Conservation (phyloP, 2,797 vertebrate species). For the Scolopax bukidnonensis region DNA sequence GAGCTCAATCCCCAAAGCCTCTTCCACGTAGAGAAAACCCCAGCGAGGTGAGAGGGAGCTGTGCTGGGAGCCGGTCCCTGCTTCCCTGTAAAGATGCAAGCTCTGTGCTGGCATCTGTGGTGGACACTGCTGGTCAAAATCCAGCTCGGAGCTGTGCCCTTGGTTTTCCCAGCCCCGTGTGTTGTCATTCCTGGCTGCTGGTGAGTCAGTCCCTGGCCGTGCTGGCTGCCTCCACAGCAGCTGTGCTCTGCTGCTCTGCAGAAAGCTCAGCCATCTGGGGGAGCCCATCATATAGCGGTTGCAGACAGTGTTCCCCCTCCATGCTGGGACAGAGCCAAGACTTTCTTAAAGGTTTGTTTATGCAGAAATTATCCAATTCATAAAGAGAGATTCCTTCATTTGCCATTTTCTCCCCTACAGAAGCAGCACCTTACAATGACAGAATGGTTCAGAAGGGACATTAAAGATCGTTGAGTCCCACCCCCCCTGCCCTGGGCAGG, state of each 20-base stretch:
- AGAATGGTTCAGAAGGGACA: too few relatives aligned
- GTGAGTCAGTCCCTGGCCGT: neutral
- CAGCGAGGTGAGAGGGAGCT: neutral
- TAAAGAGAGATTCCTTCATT: neutral
- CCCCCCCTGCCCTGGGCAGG: too few relatives aligned
- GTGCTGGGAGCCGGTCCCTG: neutral
- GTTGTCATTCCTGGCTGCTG: neutral
- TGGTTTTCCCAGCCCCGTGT: neutral
- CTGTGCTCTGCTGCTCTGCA: neutral
- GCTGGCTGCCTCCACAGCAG: neutral
- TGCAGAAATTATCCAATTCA: neutral
- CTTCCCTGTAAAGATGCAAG: neutral
- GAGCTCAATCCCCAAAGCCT: neutral
- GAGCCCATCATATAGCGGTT: accelerated
- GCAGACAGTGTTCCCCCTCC: neutral
- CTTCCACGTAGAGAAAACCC: neutral
- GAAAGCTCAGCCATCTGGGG: neutral
- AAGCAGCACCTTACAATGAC: neutral
- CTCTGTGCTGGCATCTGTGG: accelerated
- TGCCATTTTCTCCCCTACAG: neutral
- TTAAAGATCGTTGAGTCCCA: too few relatives aligned
- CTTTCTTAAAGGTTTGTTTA: neutral
- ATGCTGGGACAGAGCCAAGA: neutral
- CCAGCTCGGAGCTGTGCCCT: neutral
- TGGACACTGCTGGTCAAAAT: neutral